Base-by-base conservation (phyloP, 2,113 vertebrate species). In the Dasypus novemcinctus region DNA sequence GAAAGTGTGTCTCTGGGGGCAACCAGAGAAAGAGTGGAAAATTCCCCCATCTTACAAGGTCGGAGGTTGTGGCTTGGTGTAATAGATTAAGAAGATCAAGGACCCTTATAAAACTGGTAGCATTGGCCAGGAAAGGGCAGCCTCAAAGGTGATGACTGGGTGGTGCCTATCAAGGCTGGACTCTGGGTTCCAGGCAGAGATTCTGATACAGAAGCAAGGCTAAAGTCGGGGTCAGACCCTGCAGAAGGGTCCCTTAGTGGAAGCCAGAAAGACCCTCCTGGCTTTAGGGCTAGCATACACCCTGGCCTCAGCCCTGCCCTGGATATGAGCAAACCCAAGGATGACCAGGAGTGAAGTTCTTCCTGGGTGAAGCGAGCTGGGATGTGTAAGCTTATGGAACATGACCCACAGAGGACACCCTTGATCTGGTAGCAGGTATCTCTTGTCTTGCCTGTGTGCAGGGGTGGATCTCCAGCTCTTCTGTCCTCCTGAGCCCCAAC, bases 291-390 rank as follows among this genome's bases (percentile, higher is more conserved):
- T n/a, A 7, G 33, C n/a, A 33, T 20, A 68, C 33, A 18, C 54
- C 12, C 25, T 18, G 4, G 4, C 59, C 79, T 52, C 25, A 18
- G 33, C 41, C n/a, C 46, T 52, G 21, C 18, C 29, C 69, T 1
- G 11, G 10, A 69, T 61, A 0, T 2, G 10, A 8, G 4, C 8
- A 20, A 29, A 74, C 13, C 29, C 29, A 3, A 5, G 27, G 9
- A 21, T 1, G 0, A 7, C 27, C 12, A 21, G 72, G 63, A 80
- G 3, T 1, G 4, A 33, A 36, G 31, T 74, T 6, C 10, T 74
- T 4, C 13, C 49, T 0, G 1, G 1, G 7, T 1, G n/a, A 15
- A 57, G 27, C 68, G 11, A 8, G 5, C 3, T 4, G 0, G 17
- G 20, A 29, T 18, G 25, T 1, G 17, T 5, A 1, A 18, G 7